These are phyloP conservation scores for Harpagus bidentatus DNA, from an alignment of 2,113 vertebrate species.

Conservation along the genomic window DNA sequence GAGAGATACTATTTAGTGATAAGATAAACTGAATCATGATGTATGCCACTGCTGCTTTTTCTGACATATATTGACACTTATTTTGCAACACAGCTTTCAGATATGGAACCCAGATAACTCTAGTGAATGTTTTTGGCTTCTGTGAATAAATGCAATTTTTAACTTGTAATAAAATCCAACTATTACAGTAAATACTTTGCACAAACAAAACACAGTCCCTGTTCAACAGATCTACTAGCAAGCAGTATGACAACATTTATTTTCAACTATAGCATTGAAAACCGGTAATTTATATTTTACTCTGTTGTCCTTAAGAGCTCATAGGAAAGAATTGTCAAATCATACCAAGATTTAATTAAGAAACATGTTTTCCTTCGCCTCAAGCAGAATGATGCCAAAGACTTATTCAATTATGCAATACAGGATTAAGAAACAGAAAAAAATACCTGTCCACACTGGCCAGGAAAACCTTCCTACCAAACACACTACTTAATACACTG, in stretches of 20 bases:
- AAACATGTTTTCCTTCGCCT: constrained; percentile 2
- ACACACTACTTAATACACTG: not conserved
- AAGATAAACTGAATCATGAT: not conserved
- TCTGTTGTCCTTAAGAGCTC: not conserved
- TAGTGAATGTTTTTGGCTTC: not conserved
- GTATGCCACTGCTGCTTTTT: not conserved
- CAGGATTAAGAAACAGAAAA: not conserved
- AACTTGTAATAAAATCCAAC: not conserved
- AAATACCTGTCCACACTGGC: not conserved
- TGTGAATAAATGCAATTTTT: not conserved
- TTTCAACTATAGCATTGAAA: not conserved
- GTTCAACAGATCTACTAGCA: not conserved
- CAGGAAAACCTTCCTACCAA: not conserved
- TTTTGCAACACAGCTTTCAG: not conserved
- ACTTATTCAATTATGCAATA: not conserved
- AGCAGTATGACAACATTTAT: not conserved
- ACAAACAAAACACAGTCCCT: not conserved
- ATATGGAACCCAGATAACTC: not conserved
- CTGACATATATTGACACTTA: not conserved
- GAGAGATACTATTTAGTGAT: not conserved
- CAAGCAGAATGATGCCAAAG: not conserved
- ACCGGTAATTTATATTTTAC: not conserved
- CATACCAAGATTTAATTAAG: not conserved
- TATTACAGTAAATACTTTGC: not conserved
- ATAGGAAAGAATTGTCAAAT: not conserved